A percentile compares a stretch with the other conserved stretches of the same genome.
Conservation (phyloP, 2,113 vertebrate genomes). For the Pyxicephalus adspersus region DNA sequence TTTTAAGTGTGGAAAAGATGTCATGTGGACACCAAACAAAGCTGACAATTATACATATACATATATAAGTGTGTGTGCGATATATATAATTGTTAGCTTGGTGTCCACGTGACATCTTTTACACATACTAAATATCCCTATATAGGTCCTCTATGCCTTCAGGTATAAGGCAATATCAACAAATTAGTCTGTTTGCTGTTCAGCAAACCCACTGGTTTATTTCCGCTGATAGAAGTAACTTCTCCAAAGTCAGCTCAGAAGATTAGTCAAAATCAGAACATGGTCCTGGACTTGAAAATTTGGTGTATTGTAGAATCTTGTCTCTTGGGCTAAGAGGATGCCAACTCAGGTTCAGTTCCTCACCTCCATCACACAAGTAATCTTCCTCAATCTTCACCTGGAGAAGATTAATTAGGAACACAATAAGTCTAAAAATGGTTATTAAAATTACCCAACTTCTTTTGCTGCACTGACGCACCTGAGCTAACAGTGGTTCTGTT, state of each 20-base stretch:
- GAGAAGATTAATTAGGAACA: neutral
- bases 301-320: constrained; percentile 68
- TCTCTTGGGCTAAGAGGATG: constrained; percentile 61
- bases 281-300: constrained; percentile 64
- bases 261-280: constrained; percentile 66
- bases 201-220: neutral
- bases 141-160: too few species aligned
- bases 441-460: neutral
- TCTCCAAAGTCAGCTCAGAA: neutral
- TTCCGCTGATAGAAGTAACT: neutral
- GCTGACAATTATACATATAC: too few species aligned
- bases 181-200: too few species aligned
- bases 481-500: constrained; percentile 60
- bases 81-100: too few species aligned
- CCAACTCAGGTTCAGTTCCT: constrained; percentile 65
- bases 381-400: constrained; percentile 71
- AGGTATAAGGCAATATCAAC: too few species aligned
- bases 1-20: too few species aligned
- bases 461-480: constrained; percentile 44
- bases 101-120: too few species aligned
- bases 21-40: too few species aligned
- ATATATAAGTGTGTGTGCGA: too few species aligned
- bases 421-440: neutral
- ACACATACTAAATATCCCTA: too few species aligned
- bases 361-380: constrained; percentile 67